These are phyloP conservation scores for Pelagia noctiluca DNA, from an alignment of 30 jellyfish, hydroid and myxozoan genomes.

Conservation along the genomic window DNA sequence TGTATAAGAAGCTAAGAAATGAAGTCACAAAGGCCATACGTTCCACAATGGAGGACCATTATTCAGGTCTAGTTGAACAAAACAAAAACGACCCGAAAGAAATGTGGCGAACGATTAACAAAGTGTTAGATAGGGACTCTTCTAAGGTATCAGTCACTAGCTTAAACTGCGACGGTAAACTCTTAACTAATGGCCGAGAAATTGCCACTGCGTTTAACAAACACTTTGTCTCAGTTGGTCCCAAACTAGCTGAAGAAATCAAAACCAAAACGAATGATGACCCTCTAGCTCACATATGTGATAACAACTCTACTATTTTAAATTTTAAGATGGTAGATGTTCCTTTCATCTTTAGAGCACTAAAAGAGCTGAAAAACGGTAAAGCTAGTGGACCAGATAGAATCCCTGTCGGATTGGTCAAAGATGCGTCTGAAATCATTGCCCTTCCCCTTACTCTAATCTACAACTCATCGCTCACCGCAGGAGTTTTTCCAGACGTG, in stretches of 20 bases:
- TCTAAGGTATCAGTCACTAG: no score
- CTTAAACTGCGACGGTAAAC: constrained; percentile 10
- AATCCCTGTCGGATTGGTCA: constrained; percentile 8
- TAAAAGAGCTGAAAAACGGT: not conserved
- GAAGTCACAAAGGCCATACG: constrained; percentile 7
- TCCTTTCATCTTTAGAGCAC: constrained; percentile 5
- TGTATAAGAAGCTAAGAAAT: constrained; percentile 18
- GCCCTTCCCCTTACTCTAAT: constrained; percentile 3
- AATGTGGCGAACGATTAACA: constrained; percentile 19
- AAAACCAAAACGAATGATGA: constrained; percentile 7
- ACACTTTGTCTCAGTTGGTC: constrained; percentile 17
- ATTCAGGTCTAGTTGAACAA: constrained; percentile 6
- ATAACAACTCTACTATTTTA: not conserved
- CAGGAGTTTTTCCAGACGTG: not conserved
- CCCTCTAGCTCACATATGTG: constrained; percentile 7
- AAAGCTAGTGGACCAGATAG: constrained; percentile 6
- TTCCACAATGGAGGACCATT: not conserved
- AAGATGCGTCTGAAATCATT: not conserved
- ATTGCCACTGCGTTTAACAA: constrained; percentile 5
- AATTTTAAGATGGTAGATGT: not conserved
- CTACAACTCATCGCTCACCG: constrained; percentile 5
- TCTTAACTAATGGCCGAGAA: constrained; percentile 6
- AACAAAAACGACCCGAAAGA: constrained; percentile 7
- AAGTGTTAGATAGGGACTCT: no score
- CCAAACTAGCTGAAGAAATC: constrained; percentile 25